These are phyloP conservation scores for Ptychoptera contaminata DNA, from an alignment of 2,888 invertebrate genomes.

Conservation along the genomic window DNA sequence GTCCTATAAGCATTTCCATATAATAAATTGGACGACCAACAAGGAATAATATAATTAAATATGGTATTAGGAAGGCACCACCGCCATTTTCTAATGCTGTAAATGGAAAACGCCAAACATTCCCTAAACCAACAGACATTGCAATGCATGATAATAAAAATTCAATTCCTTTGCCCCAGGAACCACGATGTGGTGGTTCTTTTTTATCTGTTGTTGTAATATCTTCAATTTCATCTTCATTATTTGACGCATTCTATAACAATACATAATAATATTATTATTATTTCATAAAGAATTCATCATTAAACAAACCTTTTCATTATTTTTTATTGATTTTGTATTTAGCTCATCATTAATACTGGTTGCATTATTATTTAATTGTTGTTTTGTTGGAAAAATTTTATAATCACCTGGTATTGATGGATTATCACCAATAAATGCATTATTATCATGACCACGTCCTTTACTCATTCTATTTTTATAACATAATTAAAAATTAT, in stretches of 20 bases:
- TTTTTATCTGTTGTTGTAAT: constrained; percentile 3
- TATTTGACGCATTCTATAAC: too few species aligned
- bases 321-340: too few species aligned
- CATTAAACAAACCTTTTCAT: too few species aligned
- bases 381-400: too few species aligned
- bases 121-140: constrained; percentile 49
- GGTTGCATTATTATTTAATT: too few species aligned
- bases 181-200: constrained; percentile 19
- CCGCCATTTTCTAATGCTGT: constrained; percentile 51
- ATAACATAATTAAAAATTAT: too few species aligned
- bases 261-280: too few species aligned
- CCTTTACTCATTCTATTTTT: too few species aligned
- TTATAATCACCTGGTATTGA: background rate
- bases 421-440: background rate
- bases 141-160: constrained; percentile 31
- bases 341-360: too few species aligned
- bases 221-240: background rate
- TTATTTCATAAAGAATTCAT: too few species aligned
- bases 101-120: constrained; percentile 53
- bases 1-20: constrained; percentile 56
- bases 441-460: background rate
- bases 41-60: constrained; percentile 43
- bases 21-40: constrained; percentile 56
- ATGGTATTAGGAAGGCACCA: constrained; percentile 49
- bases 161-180: constrained; percentile 30